Evolutionary conservation across 1,140 invertebrate genomes (phyloP), one percentile per base, ranked within the genome.

Genomic region (Pseudomyrmex cubaensis): DNA sequence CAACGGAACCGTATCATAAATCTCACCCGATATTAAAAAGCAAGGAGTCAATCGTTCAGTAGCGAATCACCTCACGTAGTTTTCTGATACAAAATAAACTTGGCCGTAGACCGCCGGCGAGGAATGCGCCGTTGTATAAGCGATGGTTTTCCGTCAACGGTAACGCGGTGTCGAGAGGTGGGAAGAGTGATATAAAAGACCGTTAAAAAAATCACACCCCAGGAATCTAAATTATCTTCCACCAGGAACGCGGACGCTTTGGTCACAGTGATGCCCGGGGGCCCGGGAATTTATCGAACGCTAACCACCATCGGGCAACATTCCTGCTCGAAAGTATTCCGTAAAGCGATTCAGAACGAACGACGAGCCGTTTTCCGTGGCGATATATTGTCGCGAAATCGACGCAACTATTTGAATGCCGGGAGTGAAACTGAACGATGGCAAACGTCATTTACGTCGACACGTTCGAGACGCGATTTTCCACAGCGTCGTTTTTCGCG

Each of bases 191-290:
- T 90, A 35, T 35, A 92, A 92, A 92, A 90, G 91, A 69, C 63
- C 56, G 78, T 87, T 92, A 92, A 92, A 35, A 35, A 35, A 35
- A 91, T 92, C 89, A 89, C 90, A 91, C 87, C 74, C 82, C 64
- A 89, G 87, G 91, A 91, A 92, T 92, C 88, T 91, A 90, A 91
- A 92, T 92, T 92, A 92, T 92, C 89, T 90, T 86, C 74, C 57
- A 76, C 76, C 46, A 87, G 86, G 90, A 90, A 91, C 90, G 90
- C 89, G 83, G 85, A 50, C 86, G 88, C 91, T 91, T 91, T 90
- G 89, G 86, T 89, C 88, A 80, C 76, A 85, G 85, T 85, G 86
- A 80, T 85, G 76, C 78, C 76, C 62, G 59, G 66, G 74, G 74
- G 77, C 73, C 56, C 44, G 59, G 86, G 91, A 92, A 92, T 92